These are phyloP conservation scores for Meriones unguiculatus DNA, from an alignment of 2,113 vertebrate species.

Conservation along the genomic window DNA sequence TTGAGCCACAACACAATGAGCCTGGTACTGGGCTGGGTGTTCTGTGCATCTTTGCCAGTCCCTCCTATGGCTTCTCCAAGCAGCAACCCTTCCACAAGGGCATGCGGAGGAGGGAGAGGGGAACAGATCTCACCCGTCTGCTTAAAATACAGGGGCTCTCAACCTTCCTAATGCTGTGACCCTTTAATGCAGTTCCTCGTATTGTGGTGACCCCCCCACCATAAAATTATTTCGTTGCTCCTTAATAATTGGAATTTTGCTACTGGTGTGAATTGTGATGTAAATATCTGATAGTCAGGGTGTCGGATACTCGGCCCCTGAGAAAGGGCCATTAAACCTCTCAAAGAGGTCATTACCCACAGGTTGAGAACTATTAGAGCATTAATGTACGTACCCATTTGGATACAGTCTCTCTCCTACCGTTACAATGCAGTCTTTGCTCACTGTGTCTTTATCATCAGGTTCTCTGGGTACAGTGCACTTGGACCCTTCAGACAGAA, in stretches of 20 bases:
- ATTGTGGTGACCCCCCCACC: too few species aligned
- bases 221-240: background rate
- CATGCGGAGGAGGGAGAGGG: background rate
- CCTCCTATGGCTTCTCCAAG: background rate
- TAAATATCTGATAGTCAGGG: background rate
- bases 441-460: background rate
- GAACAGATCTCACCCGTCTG: background rate
- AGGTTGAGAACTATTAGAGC: background rate
- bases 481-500: background rate
- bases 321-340: background rate
- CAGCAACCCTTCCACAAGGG: background rate
- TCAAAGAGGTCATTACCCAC: background rate
- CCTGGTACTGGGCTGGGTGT: rapidly evolving
- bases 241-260: background rate
- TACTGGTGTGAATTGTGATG: background rate
- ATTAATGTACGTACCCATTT: rapidly evolving
- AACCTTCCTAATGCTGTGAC: background rate
- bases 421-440: background rate
- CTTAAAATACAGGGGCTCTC: background rate
- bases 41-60: too few species aligned
- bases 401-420: background rate
- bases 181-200: too few species aligned
- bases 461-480: background rate
- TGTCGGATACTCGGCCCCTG: background rate
- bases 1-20: too few species aligned